These are phyloP conservation scores for Quiscalus mexicanus DNA, from an alignment of 2,113 vertebrate genomes.

Conservation along the genomic window DNA sequence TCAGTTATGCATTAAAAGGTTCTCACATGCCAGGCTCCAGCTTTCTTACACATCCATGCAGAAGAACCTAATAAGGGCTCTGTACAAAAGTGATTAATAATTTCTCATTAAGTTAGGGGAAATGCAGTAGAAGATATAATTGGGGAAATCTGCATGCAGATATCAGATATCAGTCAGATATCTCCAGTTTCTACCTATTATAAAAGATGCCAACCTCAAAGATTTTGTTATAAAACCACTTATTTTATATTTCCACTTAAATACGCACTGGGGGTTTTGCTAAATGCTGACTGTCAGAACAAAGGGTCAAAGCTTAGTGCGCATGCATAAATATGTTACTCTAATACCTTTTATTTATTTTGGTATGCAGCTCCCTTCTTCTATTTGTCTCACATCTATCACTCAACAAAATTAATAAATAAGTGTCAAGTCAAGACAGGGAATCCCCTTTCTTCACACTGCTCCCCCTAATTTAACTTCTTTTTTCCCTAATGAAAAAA, in stretches of 20 bases:
- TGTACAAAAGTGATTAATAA: neutral
- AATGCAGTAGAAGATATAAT: neutral
- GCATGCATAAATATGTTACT: neutral
- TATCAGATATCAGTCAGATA: neutral
- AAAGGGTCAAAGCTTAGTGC: constrained; percentile 24
- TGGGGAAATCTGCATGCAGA: neutral
- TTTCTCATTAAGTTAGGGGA: constrained; percentile 6
- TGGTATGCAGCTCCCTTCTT: neutral
- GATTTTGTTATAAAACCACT: neutral
- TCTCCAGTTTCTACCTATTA: neutral
- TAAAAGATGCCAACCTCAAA: constrained; percentile 22
- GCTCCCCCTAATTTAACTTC: neutral
- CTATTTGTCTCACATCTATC: neutral
- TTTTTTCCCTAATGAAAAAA: neutral
- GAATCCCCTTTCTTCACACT: neutral
- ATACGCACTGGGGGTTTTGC: neutral
- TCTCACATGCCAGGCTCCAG: neutral
- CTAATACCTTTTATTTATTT: neutral
- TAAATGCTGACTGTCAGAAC: constrained; percentile 49
- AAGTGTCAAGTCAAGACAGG: neutral
- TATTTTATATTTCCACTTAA: constrained; percentile 30
- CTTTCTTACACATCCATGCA: neutral
- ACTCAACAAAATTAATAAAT: neutral
- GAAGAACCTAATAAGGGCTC: neutral
- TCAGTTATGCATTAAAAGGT: neutral